Base-by-base conservation (phyloP, 2,113 vertebrate species). In the Prinia subflava region DNA sequence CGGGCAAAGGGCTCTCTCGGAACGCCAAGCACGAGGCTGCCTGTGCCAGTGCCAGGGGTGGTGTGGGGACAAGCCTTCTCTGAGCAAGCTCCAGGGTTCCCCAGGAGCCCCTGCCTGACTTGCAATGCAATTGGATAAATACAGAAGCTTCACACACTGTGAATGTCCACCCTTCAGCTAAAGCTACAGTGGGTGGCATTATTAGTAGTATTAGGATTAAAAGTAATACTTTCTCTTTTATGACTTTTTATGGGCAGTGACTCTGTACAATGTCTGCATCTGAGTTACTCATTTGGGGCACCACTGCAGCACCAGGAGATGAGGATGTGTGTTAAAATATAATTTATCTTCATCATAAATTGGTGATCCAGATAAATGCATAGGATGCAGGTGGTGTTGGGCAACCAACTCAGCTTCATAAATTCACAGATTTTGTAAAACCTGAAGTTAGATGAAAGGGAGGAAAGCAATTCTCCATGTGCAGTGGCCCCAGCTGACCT, bases 21-120 rank as follows among this genome's bases (percentile, higher is more conserved):
- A 55, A 23, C 3, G 2, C 4, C 0, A 2, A 13, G 25, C 50
- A 70, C 3, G 11, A 30, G 6, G 8, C 17, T 42, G 7, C 42
- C 76, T 70, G n/a, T 3, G 16, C 41, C 47, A 50, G 0, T 12
- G 10, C 21, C 23, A 46, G 19, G 64, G 23, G 19, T 3, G 5
- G 0, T 60, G 53, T 57, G 65, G 44, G 53, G 59, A 10, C 27
- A 39, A 60, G 5, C 37, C 52, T 75, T 52, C 49, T 53, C 27
- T 86, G 63, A 44, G 3, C 44, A 65, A 64, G 27, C 15, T 68
- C 31, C 49, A 35, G 37, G n/a, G 4, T 31, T 73, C 76, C 20
- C 46, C n/a, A 49, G 42, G 22, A 69, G 13, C 20, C 88, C 15
- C 22, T 62, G 37, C 77, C 59, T 62, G 41, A n/a, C 31, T 57